phyloP scores from a whole-genome alignment of 2,888 invertebrate genomes.

The Epinotia bilunana region DNA sequence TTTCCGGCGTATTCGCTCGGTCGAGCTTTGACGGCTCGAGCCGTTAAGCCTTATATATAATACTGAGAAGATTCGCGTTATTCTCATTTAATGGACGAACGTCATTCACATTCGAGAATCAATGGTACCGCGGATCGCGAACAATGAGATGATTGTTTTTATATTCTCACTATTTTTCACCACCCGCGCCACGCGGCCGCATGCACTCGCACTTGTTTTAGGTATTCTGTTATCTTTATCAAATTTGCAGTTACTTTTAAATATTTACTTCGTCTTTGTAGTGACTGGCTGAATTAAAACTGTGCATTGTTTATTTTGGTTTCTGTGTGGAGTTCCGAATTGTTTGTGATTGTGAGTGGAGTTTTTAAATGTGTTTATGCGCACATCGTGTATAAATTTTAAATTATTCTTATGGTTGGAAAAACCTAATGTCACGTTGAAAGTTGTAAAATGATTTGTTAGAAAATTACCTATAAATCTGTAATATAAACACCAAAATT shows the following conservation, averaged over 20 bases:
- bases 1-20: too few species aligned
- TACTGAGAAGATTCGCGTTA: too few species aligned
- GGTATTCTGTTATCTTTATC: background rate
- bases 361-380: background rate
- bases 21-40: too few species aligned
- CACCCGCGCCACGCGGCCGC: conserved; percentile 15
- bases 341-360: conserved; percentile 53
- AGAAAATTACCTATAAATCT: background rate
- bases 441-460: background rate
- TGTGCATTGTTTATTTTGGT: conserved; percentile 54
- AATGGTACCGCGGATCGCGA: conserved; percentile 53
- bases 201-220: background rate
- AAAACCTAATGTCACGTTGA: background rate
- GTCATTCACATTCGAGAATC: conserved; percentile 51
- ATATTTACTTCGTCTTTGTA: background rate
- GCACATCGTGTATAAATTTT: background rate
- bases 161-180: conserved; percentile 47
- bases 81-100: too few species aligned
- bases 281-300: background rate
- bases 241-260: background rate
- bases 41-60: too few species aligned
- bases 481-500: too few species aligned
- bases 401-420: background rate
- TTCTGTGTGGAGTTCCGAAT: conserved; percentile 58
- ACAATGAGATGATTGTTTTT: conserved; percentile 61